Evolutionary conservation across 2,113 vertebrate species (phyloP), one percentile per base, ranked within the genome.

Genomic region (Calidris pugnax): DNA sequence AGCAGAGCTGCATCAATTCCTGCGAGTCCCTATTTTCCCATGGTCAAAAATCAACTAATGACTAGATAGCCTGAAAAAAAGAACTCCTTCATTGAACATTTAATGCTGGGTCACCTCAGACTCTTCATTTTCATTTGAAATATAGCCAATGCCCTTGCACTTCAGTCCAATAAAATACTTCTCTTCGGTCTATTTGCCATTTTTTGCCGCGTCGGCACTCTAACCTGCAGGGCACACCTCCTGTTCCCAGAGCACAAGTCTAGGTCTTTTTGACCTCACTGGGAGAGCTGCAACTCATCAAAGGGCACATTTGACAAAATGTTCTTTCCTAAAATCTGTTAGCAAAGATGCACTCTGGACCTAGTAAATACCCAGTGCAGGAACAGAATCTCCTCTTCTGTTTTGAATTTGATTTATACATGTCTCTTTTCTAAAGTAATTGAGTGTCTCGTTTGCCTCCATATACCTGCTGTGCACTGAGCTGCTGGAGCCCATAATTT

Each of bases 401-500:
- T 77, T 66, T 77, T 48, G 56, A 57, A 85, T 91, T 93, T 91
- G 69, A 78, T 93, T 91, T 73, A 73, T 87, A 17, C 35, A 20
- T 74, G 37, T 93, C 67, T 89, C 69, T 95, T 89, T 87, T 62
- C 71, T 79, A 35, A 96, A 55, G 45, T 75, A 83, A 92, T n/a
- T 9, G 48, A 87, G 84, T 59, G 67, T 92, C 84, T 87, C 2
- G 0, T 89, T 95, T 89, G 45, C 73, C 48, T 92, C 85, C 77
- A 72, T 76, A 37, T 86, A 87, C 95, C 80, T 89, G 94, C 87
- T 87, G 89, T 89, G 81, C 84, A 50, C 55, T 51, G 81, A 82
- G 87, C 91, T 91, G 86, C 71, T 89, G 47, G 69, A 95, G 81
- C 78, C 78, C 63, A 12, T 92, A 37, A 87, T 95, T 92, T 89